Conservation (phyloP, 1,140 invertebrate species). For the Pseudomyrmex flavicornis region DNA sequence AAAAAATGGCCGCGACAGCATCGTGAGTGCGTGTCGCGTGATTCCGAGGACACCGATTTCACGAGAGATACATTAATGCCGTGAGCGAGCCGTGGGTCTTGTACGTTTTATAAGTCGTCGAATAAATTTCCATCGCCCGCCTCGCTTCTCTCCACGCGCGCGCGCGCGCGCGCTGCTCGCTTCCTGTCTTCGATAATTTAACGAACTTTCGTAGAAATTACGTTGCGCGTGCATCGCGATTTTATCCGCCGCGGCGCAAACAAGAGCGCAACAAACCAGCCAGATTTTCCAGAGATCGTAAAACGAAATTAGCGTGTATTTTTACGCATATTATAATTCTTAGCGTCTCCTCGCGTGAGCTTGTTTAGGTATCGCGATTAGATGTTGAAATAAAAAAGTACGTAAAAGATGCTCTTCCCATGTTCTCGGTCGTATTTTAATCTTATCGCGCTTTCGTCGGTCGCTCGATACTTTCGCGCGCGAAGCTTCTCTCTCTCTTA, state of each 20-base stretch:
- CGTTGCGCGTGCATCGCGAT: not conserved
- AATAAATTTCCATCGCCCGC: constrained; percentile 70
- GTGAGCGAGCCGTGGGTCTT: constrained; percentile 53
- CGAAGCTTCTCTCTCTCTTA: constrained; percentile 63
- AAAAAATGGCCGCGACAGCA: constrained; percentile 62
- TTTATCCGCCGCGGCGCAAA: not conserved
- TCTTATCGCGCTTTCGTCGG: constrained; percentile 76
- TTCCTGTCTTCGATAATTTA: constrained; percentile 64
- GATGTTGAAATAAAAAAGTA: constrained; percentile 56
- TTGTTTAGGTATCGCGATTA: constrained; percentile 43
- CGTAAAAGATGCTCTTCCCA: constrained; percentile 65
- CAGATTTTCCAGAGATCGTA: constrained; percentile 21
- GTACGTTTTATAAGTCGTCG: constrained; percentile 67
- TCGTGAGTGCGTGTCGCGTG: constrained; percentile 80
- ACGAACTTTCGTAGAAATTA: constrained; percentile 54
- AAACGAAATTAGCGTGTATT: not conserved
- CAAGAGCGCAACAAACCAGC: not conserved
- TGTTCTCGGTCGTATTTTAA: constrained; percentile 71
- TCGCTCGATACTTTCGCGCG: constrained; percentile 69
- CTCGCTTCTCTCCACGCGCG: not conserved
- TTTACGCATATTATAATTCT: not conserved
- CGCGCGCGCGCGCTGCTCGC: not conserved
- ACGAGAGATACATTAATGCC: constrained; percentile 83
- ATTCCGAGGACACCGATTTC: constrained; percentile 81
- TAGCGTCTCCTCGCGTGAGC: not conserved